phyloP scores from a whole-genome alignment of 2,888 invertebrate genomes.

The Allygus modestus region DNA sequence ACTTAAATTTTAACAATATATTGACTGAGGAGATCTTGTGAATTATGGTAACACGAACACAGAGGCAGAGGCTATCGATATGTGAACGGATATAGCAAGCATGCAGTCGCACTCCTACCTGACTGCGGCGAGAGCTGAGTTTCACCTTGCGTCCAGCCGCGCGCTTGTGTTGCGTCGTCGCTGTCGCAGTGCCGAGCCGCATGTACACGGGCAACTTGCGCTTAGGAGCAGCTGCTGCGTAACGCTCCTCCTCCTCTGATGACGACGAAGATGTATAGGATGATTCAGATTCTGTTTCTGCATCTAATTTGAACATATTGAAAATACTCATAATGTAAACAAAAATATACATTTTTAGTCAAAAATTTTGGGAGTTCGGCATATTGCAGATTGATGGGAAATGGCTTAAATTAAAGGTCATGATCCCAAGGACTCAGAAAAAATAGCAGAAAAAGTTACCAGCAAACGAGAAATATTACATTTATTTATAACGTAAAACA shows the following conservation, averaged over 20 bases:
- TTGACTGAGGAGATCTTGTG: neutral
- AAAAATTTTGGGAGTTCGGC: too few relatives aligned
- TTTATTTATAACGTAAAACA: too few relatives aligned
- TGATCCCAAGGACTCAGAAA: too few relatives aligned
- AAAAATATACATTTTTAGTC: too few relatives aligned
- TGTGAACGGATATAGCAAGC: constrained; percentile 36
- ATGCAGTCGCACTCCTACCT: constrained; percentile 58
- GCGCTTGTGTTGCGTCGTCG: constrained; percentile 18
- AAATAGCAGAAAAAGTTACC: too few relatives aligned
- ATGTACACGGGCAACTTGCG: constrained; percentile 57
- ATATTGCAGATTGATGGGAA: too few relatives aligned
- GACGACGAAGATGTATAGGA: constrained; percentile 35
- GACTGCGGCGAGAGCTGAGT: constrained; percentile 39
- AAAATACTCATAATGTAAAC: too few relatives aligned
- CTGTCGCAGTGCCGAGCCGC: constrained; percentile 35
- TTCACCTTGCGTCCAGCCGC: constrained; percentile 54
- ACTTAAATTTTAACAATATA: constrained; percentile 16
- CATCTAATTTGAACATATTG: constrained; percentile 29
- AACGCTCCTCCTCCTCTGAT: constrained; percentile 12
- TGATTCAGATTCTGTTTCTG: constrained; percentile 25
- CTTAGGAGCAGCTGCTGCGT: constrained; percentile 20
- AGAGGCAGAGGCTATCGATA: neutral
- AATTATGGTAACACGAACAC: constrained; percentile 23
- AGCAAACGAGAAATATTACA: too few relatives aligned
- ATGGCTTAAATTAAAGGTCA: too few relatives aligned